These are phyloP conservation scores for Drosophila sucinea DNA, from an alignment of 1,140 invertebrate species.

Conservation along the genomic window DNA sequence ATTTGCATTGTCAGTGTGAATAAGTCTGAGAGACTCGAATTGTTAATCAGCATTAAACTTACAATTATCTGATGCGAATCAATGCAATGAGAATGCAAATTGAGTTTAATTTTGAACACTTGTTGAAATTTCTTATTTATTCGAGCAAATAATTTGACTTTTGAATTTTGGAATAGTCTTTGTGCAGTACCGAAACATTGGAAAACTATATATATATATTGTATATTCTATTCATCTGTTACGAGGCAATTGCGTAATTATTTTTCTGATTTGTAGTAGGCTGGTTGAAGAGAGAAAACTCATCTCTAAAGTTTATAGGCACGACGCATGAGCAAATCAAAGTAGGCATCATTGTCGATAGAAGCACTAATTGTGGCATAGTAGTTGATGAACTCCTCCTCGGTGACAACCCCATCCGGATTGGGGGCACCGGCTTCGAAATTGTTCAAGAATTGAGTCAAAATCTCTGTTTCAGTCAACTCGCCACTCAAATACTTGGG, in stretches of 20 bases:
- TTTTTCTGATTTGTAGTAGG: background rate
- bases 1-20: conserved; percentile 41
- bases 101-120: background rate
- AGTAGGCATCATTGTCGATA: conserved; percentile 96
- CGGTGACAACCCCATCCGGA: conserved; percentile 92
- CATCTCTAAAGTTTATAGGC: conserved; percentile 92
- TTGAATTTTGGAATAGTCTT: background rate
- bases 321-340: conserved; percentile 96
- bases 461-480: conserved; percentile 91
- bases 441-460: conserved; percentile 92
- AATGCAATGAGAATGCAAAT: conserved; percentile 6
- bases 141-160: background rate
- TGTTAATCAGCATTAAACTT: conserved; percentile 39
- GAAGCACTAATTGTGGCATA: conserved; percentile 96
- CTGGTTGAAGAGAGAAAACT: no score
- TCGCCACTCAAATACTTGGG: conserved; percentile 93
- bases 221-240: background rate
- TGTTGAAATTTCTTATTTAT: background rate
- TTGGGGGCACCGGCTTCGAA: conserved; percentile 90
- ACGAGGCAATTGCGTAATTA: background rate
- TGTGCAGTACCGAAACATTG: background rate
- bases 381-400: conserved; percentile 97
- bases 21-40: conserved; percentile 1
- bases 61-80: conserved; percentile 16
- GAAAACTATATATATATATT: background rate